These are phyloP conservation scores for Amblyjoppa fuscipennis DNA, from an alignment of 2,888 invertebrate genomes.

Conservation along the genomic window DNA sequence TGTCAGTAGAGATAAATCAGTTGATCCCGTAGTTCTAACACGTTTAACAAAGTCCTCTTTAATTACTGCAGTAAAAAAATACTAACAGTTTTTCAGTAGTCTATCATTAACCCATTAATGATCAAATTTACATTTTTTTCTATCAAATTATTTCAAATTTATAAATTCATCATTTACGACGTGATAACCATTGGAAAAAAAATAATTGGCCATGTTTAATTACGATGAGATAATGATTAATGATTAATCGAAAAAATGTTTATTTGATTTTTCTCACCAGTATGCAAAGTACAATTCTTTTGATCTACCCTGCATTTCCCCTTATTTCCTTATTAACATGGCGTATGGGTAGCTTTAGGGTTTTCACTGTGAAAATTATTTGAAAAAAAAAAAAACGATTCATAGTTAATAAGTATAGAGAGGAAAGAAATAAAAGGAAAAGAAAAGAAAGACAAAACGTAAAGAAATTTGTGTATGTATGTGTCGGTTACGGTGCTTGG, in stretches of 20 bases:
- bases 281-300: conserved; percentile 13
- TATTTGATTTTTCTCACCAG: conserved; percentile 6
- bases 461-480: conserved; percentile 66
- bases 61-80: conserved; percentile 17
- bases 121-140: neutral
- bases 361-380: conserved; percentile 22
- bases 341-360: conserved; percentile 51
- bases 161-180: neutral
- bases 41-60: conserved; percentile 12
- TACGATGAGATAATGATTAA: no score
- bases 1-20: conserved; percentile 28
- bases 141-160: neutral
- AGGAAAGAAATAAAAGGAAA: conserved; percentile 41
- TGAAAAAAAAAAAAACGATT: conserved; percentile 31
- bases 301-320: conserved; percentile 31
- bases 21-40: conserved; percentile 37
- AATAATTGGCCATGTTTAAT: no score
- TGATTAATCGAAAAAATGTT: neutral
- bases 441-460: conserved; percentile 38
- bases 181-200: no score
- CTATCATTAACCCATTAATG: neutral
- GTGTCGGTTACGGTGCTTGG: conserved; percentile 84
- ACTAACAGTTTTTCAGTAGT: conserved; percentile 14
- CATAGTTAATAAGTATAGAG: conserved; percentile 16
- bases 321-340: conserved; percentile 22